Evolutionary conservation across 2,888 invertebrate species (phyloP).

Genomic region (Achlya flavicornis): DNA sequence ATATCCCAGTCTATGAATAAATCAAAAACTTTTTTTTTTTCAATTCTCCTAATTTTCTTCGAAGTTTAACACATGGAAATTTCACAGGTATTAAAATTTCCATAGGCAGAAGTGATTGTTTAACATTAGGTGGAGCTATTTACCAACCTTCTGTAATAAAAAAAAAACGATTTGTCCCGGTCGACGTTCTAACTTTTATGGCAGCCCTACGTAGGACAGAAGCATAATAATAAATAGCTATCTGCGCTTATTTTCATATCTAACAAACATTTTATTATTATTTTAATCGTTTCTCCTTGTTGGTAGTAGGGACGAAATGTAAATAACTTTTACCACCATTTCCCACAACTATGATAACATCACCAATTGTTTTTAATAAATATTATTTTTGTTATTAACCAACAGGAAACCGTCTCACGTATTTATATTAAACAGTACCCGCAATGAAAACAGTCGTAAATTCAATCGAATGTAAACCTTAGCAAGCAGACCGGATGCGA

Average conservation of each 20-base stretch:
- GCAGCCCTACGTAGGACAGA: not conserved
- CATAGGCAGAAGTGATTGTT: too few species aligned
- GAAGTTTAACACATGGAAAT: too few species aligned
- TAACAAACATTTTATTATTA: not conserved
- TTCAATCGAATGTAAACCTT: slow-evolving; percentile 78
- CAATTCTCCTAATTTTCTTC: too few species aligned
- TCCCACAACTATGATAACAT: slow-evolving; percentile 45
- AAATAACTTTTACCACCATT: slow-evolving; percentile 4
- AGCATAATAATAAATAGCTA: not conserved
- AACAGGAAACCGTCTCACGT: slow-evolving; percentile 76
- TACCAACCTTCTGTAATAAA: too few species aligned
- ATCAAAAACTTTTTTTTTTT: too few species aligned
- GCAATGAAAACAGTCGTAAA: slow-evolving; percentile 83
- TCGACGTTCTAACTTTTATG: too few species aligned
- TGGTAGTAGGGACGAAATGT: not conserved
- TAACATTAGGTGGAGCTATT: too few species aligned
- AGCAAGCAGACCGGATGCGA: slow-evolving; percentile 67
- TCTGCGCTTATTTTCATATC: not conserved
- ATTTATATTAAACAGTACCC: slow-evolving; percentile 80
- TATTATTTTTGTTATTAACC: slow-evolving; percentile 73
- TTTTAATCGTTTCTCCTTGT: not conserved
- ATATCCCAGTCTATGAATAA: too few species aligned
- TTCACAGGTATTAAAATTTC: too few species aligned
- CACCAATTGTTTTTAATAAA: slow-evolving; percentile 76
- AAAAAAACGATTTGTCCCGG: too few species aligned